Base-by-base conservation (phyloP, 2,797 vertebrate genomes). In the Acrocephalus scirpaceus region DNA sequence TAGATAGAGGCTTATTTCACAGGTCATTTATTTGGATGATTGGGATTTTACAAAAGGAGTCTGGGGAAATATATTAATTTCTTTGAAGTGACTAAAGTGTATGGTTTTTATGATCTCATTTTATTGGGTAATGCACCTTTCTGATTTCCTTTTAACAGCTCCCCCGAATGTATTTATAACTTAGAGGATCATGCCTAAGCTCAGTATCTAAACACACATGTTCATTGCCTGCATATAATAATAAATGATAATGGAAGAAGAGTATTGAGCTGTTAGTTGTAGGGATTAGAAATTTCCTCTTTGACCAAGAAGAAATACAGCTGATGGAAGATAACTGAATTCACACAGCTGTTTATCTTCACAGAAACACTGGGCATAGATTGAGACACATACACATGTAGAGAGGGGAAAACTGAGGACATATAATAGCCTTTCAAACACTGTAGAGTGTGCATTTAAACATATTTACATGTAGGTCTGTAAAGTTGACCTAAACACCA, bases 1-100 rank as follows among this genome's bases (percentile, higher is more conserved):
- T 94, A 95, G 86, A 47, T 56, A 66, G 72, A 96, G 48, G 34
- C 86, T 95, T 94, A 95, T 97, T 97, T 97, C 89, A 95, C 86
- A 90, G 83, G 45, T 90, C 76, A 90, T 96, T 95, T 96, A 91
- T 94, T 93, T 93, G 77, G 73, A 86, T 93, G 86, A 95, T 67
- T 93, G 73, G 57, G 80, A 83, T 79, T 95, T 91, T 92, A 77
- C 36, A 91, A 74, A 86, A 77, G 54, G 60, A 91, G 60, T 88
- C 67, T 67, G 12, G 75, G 60, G 72, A 93, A 94, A 91, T 66
- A 48, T 26, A 75, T 84, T 81, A 27, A 57, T 95, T 93, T 96
- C 73, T 92, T 95, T 76, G 61, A 88, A 86, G 81, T 75, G 83
- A 88, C 50, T 54, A 74, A 81, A 75, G 45, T 76, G 27, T 50